Evolutionary conservation across 2,113 vertebrate genomes (phyloP).

Genomic region (Ameiurus melas): DNA sequence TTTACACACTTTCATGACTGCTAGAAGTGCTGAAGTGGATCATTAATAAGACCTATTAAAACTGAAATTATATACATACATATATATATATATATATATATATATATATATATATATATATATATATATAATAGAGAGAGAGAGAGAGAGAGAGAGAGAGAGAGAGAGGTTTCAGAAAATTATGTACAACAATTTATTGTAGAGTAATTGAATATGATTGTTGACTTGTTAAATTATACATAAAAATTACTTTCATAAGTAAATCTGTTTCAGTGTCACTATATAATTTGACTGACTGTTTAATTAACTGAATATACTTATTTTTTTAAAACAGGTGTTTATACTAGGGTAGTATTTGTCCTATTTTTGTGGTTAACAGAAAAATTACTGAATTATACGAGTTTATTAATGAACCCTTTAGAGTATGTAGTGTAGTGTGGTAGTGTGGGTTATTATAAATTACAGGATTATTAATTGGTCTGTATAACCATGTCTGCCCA

Average conservation of each 20-base stretch:
- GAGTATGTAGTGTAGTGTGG: slow-evolving; percentile 7
- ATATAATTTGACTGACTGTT: neutral
- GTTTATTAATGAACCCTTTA: slow-evolving; percentile 1
- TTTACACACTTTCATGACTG: slow-evolving; percentile 53
- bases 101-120: too few species aligned
- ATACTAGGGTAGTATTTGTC: neutral
- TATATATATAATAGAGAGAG: too few species aligned
- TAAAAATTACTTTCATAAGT: neutral
- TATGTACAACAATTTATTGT: slow-evolving; percentile 4
- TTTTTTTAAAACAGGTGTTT: neutral
- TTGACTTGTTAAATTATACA: neutral
- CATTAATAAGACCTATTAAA: slow-evolving; percentile 56
- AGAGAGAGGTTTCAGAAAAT: slow-evolving; percentile 4
- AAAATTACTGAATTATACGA: neutral
- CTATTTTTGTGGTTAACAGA: neutral
- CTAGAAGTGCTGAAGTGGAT: slow-evolving; percentile 29
- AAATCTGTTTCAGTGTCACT: neutral
- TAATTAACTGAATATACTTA: neutral
- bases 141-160: neutral
- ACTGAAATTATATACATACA: slow-evolving; percentile 33
- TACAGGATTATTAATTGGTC: neutral
- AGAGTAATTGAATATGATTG: slow-evolving; percentile 5
- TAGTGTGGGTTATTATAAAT: neutral
- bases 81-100: too few species aligned
- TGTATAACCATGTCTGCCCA: slow-evolving; percentile 17